Evolutionary conservation across 2,888 invertebrate species (phyloP).

Genomic region (Polydrusus pterygomalis): DNA sequence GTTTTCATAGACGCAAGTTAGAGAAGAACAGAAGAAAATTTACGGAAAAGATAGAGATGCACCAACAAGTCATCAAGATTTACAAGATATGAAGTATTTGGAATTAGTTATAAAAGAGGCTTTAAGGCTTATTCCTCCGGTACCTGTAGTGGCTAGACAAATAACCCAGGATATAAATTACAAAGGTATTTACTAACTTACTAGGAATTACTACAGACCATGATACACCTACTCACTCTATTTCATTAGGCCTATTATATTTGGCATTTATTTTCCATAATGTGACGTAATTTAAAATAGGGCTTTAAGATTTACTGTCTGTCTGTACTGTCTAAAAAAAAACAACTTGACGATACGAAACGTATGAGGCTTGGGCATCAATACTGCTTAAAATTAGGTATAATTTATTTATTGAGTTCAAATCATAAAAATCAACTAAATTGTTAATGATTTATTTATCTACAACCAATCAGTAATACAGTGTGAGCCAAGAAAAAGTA

Average conservation of each 20-base stretch:
- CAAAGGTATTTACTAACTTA: slow-evolving; percentile 16
- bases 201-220: neutral
- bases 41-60: slow-evolving; percentile 60
- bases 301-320: too few species aligned
- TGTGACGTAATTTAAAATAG: too few species aligned
- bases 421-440: too few species aligned
- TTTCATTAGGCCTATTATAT: neutral
- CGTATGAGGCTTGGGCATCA: too few species aligned
- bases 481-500: too few species aligned
- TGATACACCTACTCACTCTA: neutral
- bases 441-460: too few species aligned
- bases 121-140: slow-evolving; percentile 74
- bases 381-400: too few species aligned
- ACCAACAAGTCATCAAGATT: slow-evolving; percentile 59
- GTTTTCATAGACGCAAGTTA: slow-evolving; percentile 44
- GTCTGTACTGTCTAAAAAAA: too few species aligned
- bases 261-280: too few species aligned
- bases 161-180: slow-evolving; percentile 16
- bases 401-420: too few species aligned
- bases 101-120: slow-evolving; percentile 77
- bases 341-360: too few species aligned
- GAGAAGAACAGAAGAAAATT: slow-evolving; percentile 62
- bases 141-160: slow-evolving; percentile 72
- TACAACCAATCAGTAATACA: too few species aligned
- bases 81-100: slow-evolving; percentile 72